Evolutionary conservation across 2,888 invertebrate genomes (phyloP).

Genomic region (Macaria liturata): DNA sequence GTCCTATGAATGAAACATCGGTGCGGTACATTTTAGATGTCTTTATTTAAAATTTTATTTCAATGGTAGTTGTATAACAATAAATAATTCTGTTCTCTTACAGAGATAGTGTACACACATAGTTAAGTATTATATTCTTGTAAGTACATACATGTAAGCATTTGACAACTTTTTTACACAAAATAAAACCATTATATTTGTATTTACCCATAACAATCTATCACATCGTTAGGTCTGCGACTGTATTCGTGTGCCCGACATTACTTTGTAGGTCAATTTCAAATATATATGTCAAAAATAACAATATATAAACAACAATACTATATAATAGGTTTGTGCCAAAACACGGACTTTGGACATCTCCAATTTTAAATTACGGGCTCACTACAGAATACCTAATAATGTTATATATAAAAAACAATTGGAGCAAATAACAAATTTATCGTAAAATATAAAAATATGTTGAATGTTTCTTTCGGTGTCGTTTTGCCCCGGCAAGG

Average conservation of each 20-base stretch:
- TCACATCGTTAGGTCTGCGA: constrained; percentile 78
- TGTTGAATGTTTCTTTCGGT: constrained; percentile 46
- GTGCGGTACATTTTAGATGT: constrained; percentile 49
- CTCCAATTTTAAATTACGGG: constrained; percentile 31
- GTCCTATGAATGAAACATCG: constrained; percentile 35
- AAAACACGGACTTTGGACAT: constrained; percentile 8
- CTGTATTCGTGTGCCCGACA: constrained; percentile 74
- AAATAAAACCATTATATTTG: constrained; percentile 70
- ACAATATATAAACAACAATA: not conserved
- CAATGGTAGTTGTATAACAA: constrained; percentile 77
- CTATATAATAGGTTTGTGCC: no score
- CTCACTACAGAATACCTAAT: constrained; percentile 36
- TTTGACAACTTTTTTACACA: constrained; percentile 71
- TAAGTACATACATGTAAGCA: constrained; percentile 57
- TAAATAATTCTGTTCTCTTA: constrained; percentile 78
- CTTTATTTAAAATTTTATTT: constrained; percentile 80
- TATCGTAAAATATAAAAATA: constrained; percentile 50
- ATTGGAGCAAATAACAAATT: constrained; percentile 28
- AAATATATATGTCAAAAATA: constrained; percentile 36
- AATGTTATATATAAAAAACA: constrained; percentile 35
- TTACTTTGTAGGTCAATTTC: constrained; percentile 53
- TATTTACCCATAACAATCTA: constrained; percentile 69
- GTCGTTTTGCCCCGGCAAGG: constrained; percentile 80
- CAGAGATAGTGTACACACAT: constrained; percentile 67
- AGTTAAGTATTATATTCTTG: constrained; percentile 48